Evolutionary conservation across 2,888 invertebrate genomes (phyloP), one percentile per base, ranked within the genome.

Genomic region (Pristionchus japonicus): DNA sequence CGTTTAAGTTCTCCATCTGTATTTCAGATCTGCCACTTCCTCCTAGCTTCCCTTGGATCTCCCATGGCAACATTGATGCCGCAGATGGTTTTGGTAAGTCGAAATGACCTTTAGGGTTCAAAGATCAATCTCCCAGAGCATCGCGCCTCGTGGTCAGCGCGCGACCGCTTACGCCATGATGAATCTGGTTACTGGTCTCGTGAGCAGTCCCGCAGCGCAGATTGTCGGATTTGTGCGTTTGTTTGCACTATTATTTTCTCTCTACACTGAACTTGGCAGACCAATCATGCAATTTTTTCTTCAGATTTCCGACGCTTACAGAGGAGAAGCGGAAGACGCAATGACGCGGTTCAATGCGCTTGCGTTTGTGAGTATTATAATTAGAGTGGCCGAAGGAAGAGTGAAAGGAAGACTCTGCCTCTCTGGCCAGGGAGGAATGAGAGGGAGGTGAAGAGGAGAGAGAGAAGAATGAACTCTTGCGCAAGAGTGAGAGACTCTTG

Each of bases 131-230:
- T 43, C 17, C n/a, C 9, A 83, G 82, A 34, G 23, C 7, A 52
- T 83, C n/a, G 31, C 82, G 3, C 82, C 85, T 17, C 85, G 85
- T n/a, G 61, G 85, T 40, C 57, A 85, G 20, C 85, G 85, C 17
- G 85, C 85, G 15, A 47, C 61, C 13, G 85, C 85, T 1, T 85
- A 85, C 43, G 57, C 85, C n/a, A 23, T 85, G 13, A n/a, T 85
- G 40, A 85, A 52, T 27, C 61, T 85, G 20, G 61, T 85, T 13
- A 64, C 85, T 4, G 85, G 85, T 4, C 64, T 85, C 13, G 85
- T 85, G 9, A 43, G 85, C 61, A 85, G 57, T 57, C 85, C 85
- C 23, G 40, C 85, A 1, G 85, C 85, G 6, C 85, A 85, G 52
- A 27, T 64, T 52, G 43, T 85, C 9, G 85, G 85, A 85, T 34